Base-by-base conservation (phyloP, 2,888 invertebrate genomes). In the Microctonus aethiopoides region DNA sequence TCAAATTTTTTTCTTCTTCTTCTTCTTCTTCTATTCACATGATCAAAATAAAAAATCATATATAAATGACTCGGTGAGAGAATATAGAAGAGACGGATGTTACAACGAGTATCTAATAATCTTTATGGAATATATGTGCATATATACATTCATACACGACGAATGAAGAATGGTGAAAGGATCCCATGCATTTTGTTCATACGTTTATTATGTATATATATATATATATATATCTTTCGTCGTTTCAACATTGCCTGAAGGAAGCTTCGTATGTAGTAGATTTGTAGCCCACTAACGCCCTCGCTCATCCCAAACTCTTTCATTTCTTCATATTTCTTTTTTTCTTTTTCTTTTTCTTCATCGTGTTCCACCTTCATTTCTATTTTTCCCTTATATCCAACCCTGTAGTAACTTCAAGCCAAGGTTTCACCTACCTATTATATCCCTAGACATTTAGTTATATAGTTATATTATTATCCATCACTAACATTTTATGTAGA, bases 281-380 rank as follows among this genome's bases (percentile, higher is more conserved):
- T 71, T 71, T 71, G 67, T 71, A 64, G 67, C 67, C 26, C 41
- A 67, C 66, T 62, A 62, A 57, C 67, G 51, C 63, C 59, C 70
- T 52, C 51, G 52, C 60, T 41, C 36, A 52, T 26, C 51, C 46
- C 57, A 39, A 51, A 59, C 52, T 11, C 60, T 20, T 51, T 24
- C 36, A 29, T 34, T 11, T 16, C 41, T 57, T 0, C 16, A 34
- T 26, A 22, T 24, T 59, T 41, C 56, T 32, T 26, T 51, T 22
- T 26, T n/a, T 22, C 32, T 46, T 20, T 39, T 39, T 46, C 16
- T 46, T 46, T 63, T 63, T 60, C 39, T 64, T 32, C 36, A 52
- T 26, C 26, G 54, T 52, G 20, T 59, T 24, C 60, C 29, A 51
- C 24, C 59, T 39, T 51, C 26, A 13, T 56, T 32, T 29, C 56